Evolutionary conservation across 23 tunicate species (phyloP).

Genomic region (Aplidium turbinatum): DNA sequence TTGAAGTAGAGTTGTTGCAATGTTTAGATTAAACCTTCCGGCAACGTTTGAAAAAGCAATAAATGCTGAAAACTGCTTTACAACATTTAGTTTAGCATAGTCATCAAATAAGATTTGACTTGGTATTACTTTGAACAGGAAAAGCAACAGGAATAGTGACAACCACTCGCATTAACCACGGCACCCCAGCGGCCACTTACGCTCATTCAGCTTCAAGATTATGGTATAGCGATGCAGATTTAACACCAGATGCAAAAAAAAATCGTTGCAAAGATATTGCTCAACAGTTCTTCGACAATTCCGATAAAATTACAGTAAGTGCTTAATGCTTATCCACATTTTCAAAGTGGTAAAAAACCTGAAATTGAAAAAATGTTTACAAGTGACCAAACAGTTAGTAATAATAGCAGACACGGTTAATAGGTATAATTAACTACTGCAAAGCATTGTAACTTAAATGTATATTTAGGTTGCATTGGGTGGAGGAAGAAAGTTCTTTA

Average conservation of each 20-base stretch:
- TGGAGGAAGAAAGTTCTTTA: constrained; percentile 76
- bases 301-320: constrained; percentile 52
- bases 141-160: constrained; percentile 73
- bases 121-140: constrained; percentile 42
- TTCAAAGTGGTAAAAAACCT: too few species aligned
- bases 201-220: constrained; percentile 60
- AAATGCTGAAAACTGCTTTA: too few species aligned
- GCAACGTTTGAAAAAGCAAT: too few species aligned
- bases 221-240: constrained; percentile 53
- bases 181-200: constrained; percentile 72
- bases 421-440: too few species aligned
- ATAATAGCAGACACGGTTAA: too few species aligned
- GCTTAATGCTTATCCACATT: too few species aligned
- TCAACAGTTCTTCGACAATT: constrained; percentile 24
- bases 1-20: too few species aligned
- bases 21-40: too few species aligned
- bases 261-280: constrained; percentile 66
- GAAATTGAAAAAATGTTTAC: too few species aligned
- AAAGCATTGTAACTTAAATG: neutral
- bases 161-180: constrained; percentile 63
- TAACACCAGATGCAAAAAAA: constrained; percentile 34
- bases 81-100: too few species aligned
- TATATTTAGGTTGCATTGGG: constrained; percentile 70
- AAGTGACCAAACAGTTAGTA: too few species aligned
- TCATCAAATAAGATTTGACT: too few species aligned